These are phyloP conservation scores for Epinephelus cyanopodus DNA, from an alignment of 2,113 vertebrate genomes.

Conservation along the genomic window DNA sequence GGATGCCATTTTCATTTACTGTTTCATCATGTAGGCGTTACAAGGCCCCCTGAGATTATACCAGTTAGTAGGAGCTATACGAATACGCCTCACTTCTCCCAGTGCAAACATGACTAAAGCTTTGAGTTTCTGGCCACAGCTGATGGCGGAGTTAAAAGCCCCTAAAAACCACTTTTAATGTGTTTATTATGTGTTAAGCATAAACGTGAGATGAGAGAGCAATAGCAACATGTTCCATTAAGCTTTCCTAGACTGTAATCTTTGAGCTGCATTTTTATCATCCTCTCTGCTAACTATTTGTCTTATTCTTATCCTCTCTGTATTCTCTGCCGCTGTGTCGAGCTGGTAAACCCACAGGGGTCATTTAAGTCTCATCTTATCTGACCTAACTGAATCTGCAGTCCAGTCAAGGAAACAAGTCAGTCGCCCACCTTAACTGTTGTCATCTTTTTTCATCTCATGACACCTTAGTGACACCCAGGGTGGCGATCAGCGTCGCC, in stretches of 20 bases:
- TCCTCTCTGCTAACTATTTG: conserved; percentile 12
- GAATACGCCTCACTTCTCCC: conserved; percentile 17
- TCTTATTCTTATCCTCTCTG: conserved; percentile 10
- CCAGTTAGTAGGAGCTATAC: conserved; percentile 16
- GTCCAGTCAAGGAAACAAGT: conserved; percentile 46
- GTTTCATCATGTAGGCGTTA: conserved; percentile 56
- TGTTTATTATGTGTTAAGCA: conserved; percentile 9
- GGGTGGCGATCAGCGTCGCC: conserved; percentile 25
- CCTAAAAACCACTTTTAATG: neutral
- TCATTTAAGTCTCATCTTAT: conserved; percentile 50
- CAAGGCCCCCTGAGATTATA: conserved; percentile 50
- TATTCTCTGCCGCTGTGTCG: neutral
- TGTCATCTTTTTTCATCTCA: conserved; percentile 56
- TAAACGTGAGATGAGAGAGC: neutral
- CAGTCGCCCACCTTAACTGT: conserved; percentile 36
- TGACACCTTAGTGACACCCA: conserved; percentile 50
- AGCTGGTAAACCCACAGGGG: conserved; percentile 29
- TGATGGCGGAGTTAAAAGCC: neutral
- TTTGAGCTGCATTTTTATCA: neutral
- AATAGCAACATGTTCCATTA: neutral
- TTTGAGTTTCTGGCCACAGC: conserved; percentile 17
- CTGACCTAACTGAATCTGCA: conserved; percentile 46
- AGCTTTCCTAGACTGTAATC: neutral
- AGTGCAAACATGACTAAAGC: conserved; percentile 19
- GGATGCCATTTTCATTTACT: conserved; percentile 60